Conservation (phyloP, 2,113 vertebrate genomes). For the Periophthalmus modestus region DNA sequence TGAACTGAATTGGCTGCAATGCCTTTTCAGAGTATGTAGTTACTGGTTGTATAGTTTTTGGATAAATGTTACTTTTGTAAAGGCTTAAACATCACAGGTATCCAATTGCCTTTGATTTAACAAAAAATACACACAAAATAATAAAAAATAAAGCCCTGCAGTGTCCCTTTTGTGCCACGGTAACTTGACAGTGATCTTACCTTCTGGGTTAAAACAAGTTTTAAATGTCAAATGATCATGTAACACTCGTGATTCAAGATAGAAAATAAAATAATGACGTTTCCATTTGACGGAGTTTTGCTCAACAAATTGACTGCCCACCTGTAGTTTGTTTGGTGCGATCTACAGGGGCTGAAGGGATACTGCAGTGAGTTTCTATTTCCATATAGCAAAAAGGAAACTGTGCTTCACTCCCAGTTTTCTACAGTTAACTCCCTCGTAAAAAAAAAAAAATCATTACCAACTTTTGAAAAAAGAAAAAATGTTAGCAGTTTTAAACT, state of each 20-base stretch:
- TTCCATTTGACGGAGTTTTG: slow-evolving; percentile 49
- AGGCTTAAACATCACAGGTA: slow-evolving; percentile 97
- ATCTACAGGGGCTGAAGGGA: slow-evolving; percentile 76
- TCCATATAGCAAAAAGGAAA: slow-evolving; percentile 80
- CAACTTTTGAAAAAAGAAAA: slow-evolving; percentile 82
- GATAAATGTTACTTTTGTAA: slow-evolving; percentile 99
- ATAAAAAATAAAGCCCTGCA: slow-evolving; percentile 83
- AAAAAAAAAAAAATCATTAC: slow-evolving; percentile 83
- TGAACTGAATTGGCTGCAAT: slow-evolving; percentile 99
- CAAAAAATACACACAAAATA: slow-evolving; percentile 37
- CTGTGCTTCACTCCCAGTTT: slow-evolving; percentile 80
- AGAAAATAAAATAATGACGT: slow-evolving; percentile 18
- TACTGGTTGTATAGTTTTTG: slow-evolving; percentile 98
- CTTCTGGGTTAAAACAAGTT: slow-evolving; percentile 41
- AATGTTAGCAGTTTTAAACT: slow-evolving; percentile 97
- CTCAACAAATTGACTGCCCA: slow-evolving; percentile 54
- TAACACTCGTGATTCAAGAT: slow-evolving; percentile 39
- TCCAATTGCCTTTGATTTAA: slow-evolving; percentile 82
- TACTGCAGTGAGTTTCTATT: slow-evolving; percentile 82
- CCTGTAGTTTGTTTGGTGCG: slow-evolving; percentile 51
- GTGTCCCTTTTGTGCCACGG: slow-evolving; percentile 92
- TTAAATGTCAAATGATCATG: slow-evolving; percentile 60
- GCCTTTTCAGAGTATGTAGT: slow-evolving; percentile 99
- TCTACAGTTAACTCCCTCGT: slow-evolving; percentile 84
- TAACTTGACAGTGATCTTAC: slow-evolving; percentile 69